These are phyloP conservation scores for Agelaius phoeniceus DNA, from an alignment of 2,113 vertebrate species.

Conservation along the genomic window DNA sequence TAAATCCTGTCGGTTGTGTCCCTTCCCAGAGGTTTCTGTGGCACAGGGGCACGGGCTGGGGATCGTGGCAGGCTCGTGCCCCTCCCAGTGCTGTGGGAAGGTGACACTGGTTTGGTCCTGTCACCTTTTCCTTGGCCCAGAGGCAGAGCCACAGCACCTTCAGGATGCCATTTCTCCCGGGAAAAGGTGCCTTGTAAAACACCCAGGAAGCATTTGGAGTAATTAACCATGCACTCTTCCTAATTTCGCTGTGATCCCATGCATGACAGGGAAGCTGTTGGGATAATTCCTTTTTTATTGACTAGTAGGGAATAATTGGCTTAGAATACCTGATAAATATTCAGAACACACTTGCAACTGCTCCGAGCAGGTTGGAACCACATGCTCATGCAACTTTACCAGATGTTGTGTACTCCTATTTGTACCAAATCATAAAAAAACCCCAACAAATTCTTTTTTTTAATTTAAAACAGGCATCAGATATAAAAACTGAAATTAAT, in stretches of 20 bases:
- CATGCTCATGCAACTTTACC: not conserved
- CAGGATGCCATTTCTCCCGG: not conserved
- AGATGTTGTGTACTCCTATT: not conserved
- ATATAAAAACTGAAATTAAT: not conserved
- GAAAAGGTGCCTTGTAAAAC: not conserved
- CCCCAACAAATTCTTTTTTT: not conserved
- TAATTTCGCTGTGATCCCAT: not conserved
- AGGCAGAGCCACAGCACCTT: not conserved
- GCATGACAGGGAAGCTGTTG: not conserved
- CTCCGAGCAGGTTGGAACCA: not conserved
- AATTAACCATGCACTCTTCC: not conserved
- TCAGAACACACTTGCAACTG: not conserved
- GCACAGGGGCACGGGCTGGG: rapidly evolving
- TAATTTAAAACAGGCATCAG: not conserved
- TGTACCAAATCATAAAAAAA: not conserved
- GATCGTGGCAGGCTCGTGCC: rapidly evolving
- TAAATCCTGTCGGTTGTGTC: not conserved
- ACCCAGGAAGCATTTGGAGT: not conserved
- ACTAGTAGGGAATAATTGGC: not conserved
- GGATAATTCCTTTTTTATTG: not conserved
- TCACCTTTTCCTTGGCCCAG: not conserved
- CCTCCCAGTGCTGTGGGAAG: rapidly evolving
- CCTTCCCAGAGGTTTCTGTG: not conserved
- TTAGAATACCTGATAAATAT: not conserved
- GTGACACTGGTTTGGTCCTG: not conserved